phyloP scores from a whole-genome alignment of 2,113 vertebrate species.

The Amblyopsis rosae region DNA sequence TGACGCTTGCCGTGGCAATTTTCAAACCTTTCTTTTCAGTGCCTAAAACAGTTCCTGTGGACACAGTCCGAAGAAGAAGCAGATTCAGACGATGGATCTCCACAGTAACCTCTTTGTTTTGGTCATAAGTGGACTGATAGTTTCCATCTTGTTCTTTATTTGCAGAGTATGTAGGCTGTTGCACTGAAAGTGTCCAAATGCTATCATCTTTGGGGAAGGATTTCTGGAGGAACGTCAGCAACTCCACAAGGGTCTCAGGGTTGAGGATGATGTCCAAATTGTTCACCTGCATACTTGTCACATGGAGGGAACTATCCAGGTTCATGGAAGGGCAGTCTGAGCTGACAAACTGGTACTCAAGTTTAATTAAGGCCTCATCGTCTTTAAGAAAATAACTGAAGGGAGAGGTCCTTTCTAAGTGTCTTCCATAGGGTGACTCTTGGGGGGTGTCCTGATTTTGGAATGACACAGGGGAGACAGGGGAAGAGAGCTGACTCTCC shows the following conservation, averaged over 20 bases:
- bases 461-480: conserved; percentile 64
- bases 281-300: conserved; percentile 92
- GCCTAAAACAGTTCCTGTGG: conserved; percentile 72
- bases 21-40: conserved; percentile 90
- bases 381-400: conserved; percentile 74
- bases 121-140: conserved; percentile 87
- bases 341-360: conserved; percentile 98
- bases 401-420: conserved; percentile 54
- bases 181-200: conserved; percentile 70
- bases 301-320: conserved; percentile 91
- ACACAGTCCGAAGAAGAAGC: conserved; percentile 89
- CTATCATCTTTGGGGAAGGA: conserved; percentile 93
- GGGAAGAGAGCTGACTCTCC: conserved; percentile 89
- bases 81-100: conserved; percentile 95
- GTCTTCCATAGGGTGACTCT: conserved; percentile 34
- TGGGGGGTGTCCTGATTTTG: conserved; percentile 40
- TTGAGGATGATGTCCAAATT: conserved; percentile 97
- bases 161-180: conserved; percentile 75
- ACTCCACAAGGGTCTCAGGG: conserved; percentile 96
- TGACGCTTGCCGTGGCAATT: conserved; percentile 95
- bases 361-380: conserved; percentile 91
- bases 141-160: conserved; percentile 73
- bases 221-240: conserved; percentile 95
- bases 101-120: conserved; percentile 91
- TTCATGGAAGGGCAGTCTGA: conserved; percentile 96